A percentile compares a stretch with the other conserved stretches of the same genome.
Evolutionary conservation across 2,797 vertebrate genomes (phyloP).

Genomic region (Rhynchonycteris naso): DNA sequence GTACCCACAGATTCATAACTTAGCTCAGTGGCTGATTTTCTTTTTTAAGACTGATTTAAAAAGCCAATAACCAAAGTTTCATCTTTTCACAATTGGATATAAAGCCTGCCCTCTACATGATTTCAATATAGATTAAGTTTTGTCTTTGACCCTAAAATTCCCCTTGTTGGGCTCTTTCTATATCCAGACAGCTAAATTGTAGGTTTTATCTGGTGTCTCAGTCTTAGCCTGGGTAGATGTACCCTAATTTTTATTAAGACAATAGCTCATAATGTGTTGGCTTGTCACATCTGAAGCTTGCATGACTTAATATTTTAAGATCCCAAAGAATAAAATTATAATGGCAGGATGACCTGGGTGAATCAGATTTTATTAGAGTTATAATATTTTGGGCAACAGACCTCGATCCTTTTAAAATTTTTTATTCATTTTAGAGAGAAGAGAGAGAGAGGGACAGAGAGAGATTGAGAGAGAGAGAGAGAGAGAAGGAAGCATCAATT

Average conservation of each 20-base stretch:
- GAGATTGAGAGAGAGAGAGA: no score
- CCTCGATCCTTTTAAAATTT: background rate
- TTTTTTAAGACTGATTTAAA: conserved; percentile 55
- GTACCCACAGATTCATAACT: conserved; percentile 24
- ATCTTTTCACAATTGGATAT: background rate
- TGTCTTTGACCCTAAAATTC: conserved; percentile 12
- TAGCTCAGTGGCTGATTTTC: conserved; percentile 20
- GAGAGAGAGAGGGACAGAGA: no score
- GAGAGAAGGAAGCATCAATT: no score
- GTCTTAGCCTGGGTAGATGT: conserved; percentile 22
- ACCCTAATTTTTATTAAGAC: background rate
- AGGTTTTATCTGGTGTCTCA: background rate
- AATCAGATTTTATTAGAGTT: conserved; percentile 18
- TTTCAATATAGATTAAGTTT: background rate
- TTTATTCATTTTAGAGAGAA: no score
- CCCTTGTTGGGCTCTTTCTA: background rate
- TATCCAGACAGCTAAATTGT: background rate
- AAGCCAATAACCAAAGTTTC: background rate
- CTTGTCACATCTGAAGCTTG: background rate
- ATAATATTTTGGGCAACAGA: background rate
- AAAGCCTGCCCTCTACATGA: background rate
- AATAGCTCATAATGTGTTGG: conserved; percentile 6
- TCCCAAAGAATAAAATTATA: background rate
- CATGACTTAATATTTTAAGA: background rate
- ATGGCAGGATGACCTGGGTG: background rate